Evolutionary conservation across 2,113 vertebrate genomes (phyloP).

Genomic region (Gavia stellata): DNA sequence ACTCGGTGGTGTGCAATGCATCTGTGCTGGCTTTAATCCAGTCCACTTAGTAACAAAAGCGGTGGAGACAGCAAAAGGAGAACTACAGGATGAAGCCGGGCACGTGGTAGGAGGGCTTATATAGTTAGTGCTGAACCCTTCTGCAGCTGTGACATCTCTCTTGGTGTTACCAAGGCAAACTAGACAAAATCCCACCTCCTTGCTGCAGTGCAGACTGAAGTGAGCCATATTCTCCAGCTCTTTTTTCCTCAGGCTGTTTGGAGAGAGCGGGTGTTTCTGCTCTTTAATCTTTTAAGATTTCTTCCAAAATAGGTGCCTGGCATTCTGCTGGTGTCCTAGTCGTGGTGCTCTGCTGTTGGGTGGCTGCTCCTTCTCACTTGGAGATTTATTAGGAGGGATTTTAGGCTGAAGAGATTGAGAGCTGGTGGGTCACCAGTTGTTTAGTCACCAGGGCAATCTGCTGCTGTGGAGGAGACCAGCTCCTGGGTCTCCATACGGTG

Average conservation of each 20-base stretch:
- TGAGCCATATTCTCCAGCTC: not conserved
- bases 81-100: not conserved
- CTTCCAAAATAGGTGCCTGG: not conserved
- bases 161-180: not conserved
- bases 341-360: not conserved
- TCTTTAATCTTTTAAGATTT: not conserved
- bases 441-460: not conserved
- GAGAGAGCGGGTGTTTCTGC: not conserved
- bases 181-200: not conserved
- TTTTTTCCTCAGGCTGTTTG: not conserved
- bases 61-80: not conserved
- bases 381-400: not conserved
- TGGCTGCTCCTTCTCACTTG: not conserved
- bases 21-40: not conserved
- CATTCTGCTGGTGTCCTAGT: not conserved
- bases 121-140: not conserved
- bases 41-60: not conserved
- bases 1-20: not conserved
- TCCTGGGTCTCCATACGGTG: not conserved
- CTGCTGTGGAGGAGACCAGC: not conserved
- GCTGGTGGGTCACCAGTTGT: accelerated
- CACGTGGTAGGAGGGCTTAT: not conserved
- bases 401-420: not conserved
- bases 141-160: not conserved
- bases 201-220: not conserved